Base-by-base conservation (phyloP, 2,888 invertebrate genomes). In the Lasioglossum zephyrum region DNA sequence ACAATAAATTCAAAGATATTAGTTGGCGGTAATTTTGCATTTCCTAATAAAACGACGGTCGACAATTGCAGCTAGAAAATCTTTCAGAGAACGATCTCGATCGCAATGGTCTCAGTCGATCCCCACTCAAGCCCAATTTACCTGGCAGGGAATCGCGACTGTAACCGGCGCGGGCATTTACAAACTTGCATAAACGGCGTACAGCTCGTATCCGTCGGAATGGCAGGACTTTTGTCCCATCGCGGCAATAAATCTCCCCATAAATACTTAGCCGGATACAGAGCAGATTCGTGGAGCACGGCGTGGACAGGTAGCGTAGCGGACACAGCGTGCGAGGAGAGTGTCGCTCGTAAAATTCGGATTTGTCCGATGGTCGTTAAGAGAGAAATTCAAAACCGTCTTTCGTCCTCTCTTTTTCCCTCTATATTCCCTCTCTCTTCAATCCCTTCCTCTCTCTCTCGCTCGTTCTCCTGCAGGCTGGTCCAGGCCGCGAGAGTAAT, bases 321-420 rank as follows among this genome's bases (percentile, higher is more conserved):
- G 66, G 79, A 81, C 83, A 22, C 66, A 82, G 82, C 80, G 63
- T 49, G 75, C 16, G 73, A 47, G 60, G 81, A 73, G 88, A 84
- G 84, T 81, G 86, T 76, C 82, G 82, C 90, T 90, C 89, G 90
- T 88, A 87, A 89, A 89, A 90, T 87, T 86, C 82, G 81, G 86
- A 91, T 88, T 90, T 89, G 87, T 84, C 74, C 79, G 75, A 47
- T 60, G 86, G 82, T 90, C 90, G 85, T 86, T 85, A 85, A 84
- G 73, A 63, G 85, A 86, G 88, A 85, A 85, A 86, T 84, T 82
- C 84, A 82, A 84, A 89, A 88, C 81, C 86, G 83, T 84, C 83
- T 86, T 88, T 82, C 73, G 53, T 41, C 63, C 73, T 60, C 57
- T 57, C 72, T 44, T 73, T 79, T 73, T 75, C 70, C n/a, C 31